A percentile compares a stretch with the other conserved stretches of the same genome.
phyloP scores from a whole-genome alignment of 2,113 vertebrate species.

The Prochilodus magdalenae region DNA sequence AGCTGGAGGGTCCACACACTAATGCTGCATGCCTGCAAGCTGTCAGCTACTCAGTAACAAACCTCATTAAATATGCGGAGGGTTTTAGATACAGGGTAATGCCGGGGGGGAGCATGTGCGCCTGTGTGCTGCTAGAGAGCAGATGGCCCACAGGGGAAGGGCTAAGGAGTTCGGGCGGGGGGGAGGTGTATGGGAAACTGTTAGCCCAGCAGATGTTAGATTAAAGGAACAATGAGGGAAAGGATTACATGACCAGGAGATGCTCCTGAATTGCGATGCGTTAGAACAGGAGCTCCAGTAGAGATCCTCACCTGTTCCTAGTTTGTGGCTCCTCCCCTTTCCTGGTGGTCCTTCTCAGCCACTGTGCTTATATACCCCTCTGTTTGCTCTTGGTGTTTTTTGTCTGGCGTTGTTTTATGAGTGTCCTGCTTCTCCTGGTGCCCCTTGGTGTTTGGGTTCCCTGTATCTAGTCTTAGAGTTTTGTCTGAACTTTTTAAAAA shows the following conservation, averaged over 20 bases:
- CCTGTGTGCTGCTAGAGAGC: constrained; percentile 61
- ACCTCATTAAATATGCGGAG: constrained; percentile 71
- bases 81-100: constrained; percentile 33
- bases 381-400: too few species aligned
- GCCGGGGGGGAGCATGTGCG: constrained; percentile 21
- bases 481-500: too few species aligned
- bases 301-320: too few species aligned
- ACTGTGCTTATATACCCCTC: too few species aligned
- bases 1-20: constrained; percentile 56
- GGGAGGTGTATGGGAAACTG: constrained; percentile 22
- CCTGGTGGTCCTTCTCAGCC: too few species aligned
- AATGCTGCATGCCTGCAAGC: constrained; percentile 70
- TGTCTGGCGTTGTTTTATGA: too few species aligned
- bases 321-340: too few species aligned
- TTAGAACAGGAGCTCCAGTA: neutral
- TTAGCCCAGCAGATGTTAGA: constrained; percentile 74
- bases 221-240: constrained; percentile 61
- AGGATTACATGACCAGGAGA: constrained; percentile 47
- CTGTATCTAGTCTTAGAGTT: too few species aligned
- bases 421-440: too few species aligned
- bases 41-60: constrained; percentile 63
- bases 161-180: constrained; percentile 16
- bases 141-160: constrained; percentile 75
- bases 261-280: neutral
- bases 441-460: too few species aligned